Evolutionary conservation across 2,888 invertebrate species (phyloP), one percentile per base, ranked within the genome.

Genomic region (Caenorhabditis angaria): DNA sequence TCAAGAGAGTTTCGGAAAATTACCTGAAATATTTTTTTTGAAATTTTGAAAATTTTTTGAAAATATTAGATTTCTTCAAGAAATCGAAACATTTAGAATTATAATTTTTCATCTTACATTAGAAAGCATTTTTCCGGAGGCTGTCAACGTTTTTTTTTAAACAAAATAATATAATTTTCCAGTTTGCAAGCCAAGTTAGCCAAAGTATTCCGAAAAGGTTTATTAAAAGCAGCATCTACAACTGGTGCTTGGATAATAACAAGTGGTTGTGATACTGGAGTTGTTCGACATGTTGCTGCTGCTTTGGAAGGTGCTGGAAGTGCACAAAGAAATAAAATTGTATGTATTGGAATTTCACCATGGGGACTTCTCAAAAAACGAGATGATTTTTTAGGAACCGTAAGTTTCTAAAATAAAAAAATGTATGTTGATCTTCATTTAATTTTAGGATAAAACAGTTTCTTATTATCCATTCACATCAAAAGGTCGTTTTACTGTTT

Each of bases 181-280:
- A 84, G 83, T 54, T 70, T 85, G 1, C 95, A 95, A 88, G 93
- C 95, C 1, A 94, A 95, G 86, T 91, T 99, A 72, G 96, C 96
- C 88, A 94, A 95, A 88, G 94, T 97, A 65, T 92, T 99, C 70
- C 91, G 95, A 67, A 95, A 95, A 88, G 99, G 99, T 20, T 91
- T 99, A 63, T 90, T 97, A 18, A 80, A 80, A 58, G 97, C 97
- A 24, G 97, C 97, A 10, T 94, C 95, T 89, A 97, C 97, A 0
- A 97, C 97, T 0, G 96, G 95, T 14, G 97, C 97, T 18, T 99
- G 97, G 97, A 95, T 99, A 83, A 94, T 97, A 85, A 97, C 97
- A 0, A 94, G 88, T 27, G 86, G 87, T 14, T 79, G 86, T 35
- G 84, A 87, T 61, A 72, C 81, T 1, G 97, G 97, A 89, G 97